A percentile compares a stretch with the other conserved stretches of the same genome.
phyloP scores from a whole-genome alignment of 2,888 invertebrate genomes.

The Pseudococcus viburni region DNA sequence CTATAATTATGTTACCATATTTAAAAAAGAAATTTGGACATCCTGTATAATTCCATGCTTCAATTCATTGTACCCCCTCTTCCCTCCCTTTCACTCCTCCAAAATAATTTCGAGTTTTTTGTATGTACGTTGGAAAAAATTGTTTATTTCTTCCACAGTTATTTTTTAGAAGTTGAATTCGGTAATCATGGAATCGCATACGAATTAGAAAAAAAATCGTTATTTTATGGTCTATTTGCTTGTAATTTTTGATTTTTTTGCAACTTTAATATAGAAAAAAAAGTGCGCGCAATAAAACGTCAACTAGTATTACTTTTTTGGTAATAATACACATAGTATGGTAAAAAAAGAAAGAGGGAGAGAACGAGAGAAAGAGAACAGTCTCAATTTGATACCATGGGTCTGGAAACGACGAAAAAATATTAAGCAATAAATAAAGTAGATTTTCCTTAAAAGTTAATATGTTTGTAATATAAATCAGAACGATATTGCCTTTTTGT shows the following conservation, averaged over 20 bases:
- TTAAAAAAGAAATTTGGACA: too few species aligned
- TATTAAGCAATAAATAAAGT: slow-evolving; percentile 66
- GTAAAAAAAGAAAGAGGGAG: slow-evolving; percentile 33
- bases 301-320: slow-evolving; percentile 61
- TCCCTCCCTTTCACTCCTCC: too few species aligned
- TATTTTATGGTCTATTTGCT: slow-evolving; percentile 38
- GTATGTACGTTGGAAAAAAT: neutral
- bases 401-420: slow-evolving; percentile 62
- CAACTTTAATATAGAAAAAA: slow-evolving; percentile 32
- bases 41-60: too few species aligned
- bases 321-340: slow-evolving; percentile 42
- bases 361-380: neutral
- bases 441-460: slow-evolving; percentile 66
- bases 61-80: too few species aligned
- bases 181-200: neutral
- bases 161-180: neutral
- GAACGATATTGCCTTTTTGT: slow-evolving; percentile 65
- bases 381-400: slow-evolving; percentile 57
- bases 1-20: too few species aligned
- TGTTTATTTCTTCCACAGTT: neutral
- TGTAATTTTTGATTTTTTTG: slow-evolving; percentile 39
- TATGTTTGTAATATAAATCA: slow-evolving; percentile 66
- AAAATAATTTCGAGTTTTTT: too few species aligned
- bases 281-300: slow-evolving; percentile 56
- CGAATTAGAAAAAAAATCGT: neutral